Evolutionary conservation across 2,797 vertebrate genomes (phyloP).

Genomic region (Hydrophis major): DNA sequence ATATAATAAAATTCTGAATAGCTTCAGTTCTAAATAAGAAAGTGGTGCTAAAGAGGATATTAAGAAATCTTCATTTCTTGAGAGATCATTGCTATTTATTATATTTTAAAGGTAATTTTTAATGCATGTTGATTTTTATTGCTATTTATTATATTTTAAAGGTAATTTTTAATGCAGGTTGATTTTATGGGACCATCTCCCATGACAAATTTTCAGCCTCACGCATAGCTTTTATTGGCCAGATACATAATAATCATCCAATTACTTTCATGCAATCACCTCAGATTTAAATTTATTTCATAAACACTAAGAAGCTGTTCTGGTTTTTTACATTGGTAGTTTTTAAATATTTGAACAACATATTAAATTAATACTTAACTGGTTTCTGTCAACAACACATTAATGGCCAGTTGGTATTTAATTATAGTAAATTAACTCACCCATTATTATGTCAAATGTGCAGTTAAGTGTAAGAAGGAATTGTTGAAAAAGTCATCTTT

Average conservation of each 20-base stretch:
- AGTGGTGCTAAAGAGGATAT: background rate
- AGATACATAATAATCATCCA: background rate
- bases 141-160: background rate
- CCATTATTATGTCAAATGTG: slow-evolving; percentile 28
- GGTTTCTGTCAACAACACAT: slow-evolving; percentile 26
- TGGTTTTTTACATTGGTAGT: background rate
- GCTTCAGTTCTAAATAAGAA: background rate
- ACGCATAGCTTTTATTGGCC: background rate
- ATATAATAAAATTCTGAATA: background rate
- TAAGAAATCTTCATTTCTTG: background rate
- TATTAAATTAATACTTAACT: slow-evolving; percentile 7
- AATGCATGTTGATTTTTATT: background rate
- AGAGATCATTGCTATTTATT: background rate
- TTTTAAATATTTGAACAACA: slow-evolving; percentile 34
- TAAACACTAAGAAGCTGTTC: slow-evolving; percentile 4
- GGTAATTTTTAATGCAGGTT: background rate
- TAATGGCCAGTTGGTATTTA: slow-evolving; percentile 18
- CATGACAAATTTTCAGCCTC: background rate
- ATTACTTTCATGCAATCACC: slow-evolving; percentile 10
- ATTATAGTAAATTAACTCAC: slow-evolving; percentile 28
- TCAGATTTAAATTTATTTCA: slow-evolving; percentile 13
- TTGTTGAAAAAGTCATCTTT: slow-evolving; percentile 27
- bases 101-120: background rate
- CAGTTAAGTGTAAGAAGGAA: slow-evolving; percentile 1
- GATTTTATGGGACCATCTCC: background rate